Evolutionary conservation across 2,113 vertebrate genomes (phyloP), one percentile per base, ranked within the genome.

Genomic region (Reinhardtius hippoglossoides): DNA sequence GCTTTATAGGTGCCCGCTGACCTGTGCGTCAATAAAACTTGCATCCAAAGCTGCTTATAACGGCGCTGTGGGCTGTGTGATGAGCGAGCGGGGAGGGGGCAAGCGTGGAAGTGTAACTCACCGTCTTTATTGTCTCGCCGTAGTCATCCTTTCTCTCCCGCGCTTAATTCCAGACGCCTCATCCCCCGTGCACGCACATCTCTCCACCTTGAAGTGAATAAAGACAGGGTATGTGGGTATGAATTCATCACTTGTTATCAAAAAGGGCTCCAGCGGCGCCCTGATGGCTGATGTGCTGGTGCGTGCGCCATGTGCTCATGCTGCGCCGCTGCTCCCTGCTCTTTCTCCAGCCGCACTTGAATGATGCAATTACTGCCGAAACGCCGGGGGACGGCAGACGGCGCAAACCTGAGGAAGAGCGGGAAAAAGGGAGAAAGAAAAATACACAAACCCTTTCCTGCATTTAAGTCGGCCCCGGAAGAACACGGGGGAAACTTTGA

Each of bases 81-180:
- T 52, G 23, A 81, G 67, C 50, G 15, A 44, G 24, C 18, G 37
- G 55, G 58, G 54, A 52, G 37, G 37, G 59, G 23, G 10, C 56
- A 60, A 15, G 59, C 20, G 55, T 14, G 12, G 8, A 24, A 57
- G 44, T 46, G 59, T 23, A 64, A 84, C 91, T 89, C 68, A 93
- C 92, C 84, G 70, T 69, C 54, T 84, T 90, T 90, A 92, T 16
- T 72, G 90, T 84, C 77, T 88, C 85, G 88, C 86, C 5, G 67
- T 89, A 5, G 64, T 58, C 90, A 87, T 91, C 26, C 63, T 89
- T 64, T 82, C 75, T 76, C 58, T 71, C 67, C 80, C 44, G 82
- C 55, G 67, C 67, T 91, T 81, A 90, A 87, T 85, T 80, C 78
- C 81, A 50, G 61, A 18, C 61, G 71, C 72, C 75, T 84, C 20